A percentile compares a stretch with the other conserved stretches of the same genome.
These are phyloP conservation scores for Diorhabda sublineata DNA, from an alignment of 1,140 invertebrate species.

Conservation along the genomic window DNA sequence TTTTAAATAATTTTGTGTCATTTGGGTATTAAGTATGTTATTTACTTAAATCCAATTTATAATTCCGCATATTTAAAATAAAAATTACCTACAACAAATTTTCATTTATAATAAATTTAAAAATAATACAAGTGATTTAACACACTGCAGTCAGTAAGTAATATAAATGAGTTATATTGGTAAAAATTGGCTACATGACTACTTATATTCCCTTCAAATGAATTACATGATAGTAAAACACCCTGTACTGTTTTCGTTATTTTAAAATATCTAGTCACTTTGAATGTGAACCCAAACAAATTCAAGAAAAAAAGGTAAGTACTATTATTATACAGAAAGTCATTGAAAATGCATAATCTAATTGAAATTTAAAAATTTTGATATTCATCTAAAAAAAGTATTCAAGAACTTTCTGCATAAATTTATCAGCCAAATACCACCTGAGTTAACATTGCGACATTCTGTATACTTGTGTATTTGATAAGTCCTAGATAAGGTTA, in stretches of 20 bases:
- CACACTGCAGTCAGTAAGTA: not conserved
- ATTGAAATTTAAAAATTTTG: not conserved
- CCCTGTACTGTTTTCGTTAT: no score
- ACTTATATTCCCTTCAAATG: no score
- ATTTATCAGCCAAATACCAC: slow-evolving; percentile 36
- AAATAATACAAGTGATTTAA: not conserved
- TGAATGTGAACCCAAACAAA: not conserved
- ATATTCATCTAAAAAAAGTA: not conserved
- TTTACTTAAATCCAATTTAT: no score
- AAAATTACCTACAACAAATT: not conserved
- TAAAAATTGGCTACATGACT: no score
- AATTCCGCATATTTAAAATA: not conserved
- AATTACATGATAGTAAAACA: no score
- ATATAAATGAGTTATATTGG: no score
- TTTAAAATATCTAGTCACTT: not conserved
- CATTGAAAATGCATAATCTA: not conserved
- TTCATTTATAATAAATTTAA: not conserved
- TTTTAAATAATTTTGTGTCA: no score
- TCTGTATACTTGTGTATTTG: slow-evolving; percentile 47
- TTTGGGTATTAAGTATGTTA: no score
- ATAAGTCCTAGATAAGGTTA: slow-evolving; percentile 34
- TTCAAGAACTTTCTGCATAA: not conserved
- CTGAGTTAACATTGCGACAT: slow-evolving; percentile 44
- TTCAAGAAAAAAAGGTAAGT: not conserved
- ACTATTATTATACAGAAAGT: not conserved